These are phyloP conservation scores for Rhagium mordax DNA, from an alignment of 2,888 invertebrate genomes.

Conservation along the genomic window DNA sequence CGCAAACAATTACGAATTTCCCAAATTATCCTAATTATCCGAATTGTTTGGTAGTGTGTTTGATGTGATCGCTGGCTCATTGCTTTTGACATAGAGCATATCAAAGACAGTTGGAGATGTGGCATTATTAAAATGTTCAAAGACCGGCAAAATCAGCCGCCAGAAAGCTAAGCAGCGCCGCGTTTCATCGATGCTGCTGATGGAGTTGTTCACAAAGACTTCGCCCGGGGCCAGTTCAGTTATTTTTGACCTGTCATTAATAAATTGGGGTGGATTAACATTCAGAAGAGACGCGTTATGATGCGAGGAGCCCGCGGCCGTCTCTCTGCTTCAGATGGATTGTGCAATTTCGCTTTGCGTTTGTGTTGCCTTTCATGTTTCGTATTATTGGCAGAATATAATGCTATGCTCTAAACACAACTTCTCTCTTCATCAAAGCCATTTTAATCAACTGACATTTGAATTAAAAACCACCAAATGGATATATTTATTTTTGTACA, in stretches of 20 bases:
- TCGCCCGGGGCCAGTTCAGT: conserved; percentile 63
- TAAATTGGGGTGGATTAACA: conserved; percentile 68
- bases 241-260: conserved; percentile 70
- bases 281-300: conserved; percentile 65
- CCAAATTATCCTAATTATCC: conserved; percentile 36
- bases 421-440: conserved; percentile 31
- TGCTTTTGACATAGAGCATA: conserved; percentile 52
- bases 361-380: conserved; percentile 37
- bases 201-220: conserved; percentile 65
- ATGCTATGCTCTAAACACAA: conserved; percentile 26
- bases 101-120: conserved; percentile 57
- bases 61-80: conserved; percentile 47
- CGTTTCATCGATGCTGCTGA: conserved; percentile 49
- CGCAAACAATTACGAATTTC: background rate
- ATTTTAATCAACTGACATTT: conserved; percentile 44
- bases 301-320: conserved; percentile 56
- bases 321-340: conserved; percentile 63
- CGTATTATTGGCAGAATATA: conserved; percentile 22
- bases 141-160: conserved; percentile 55
- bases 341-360: conserved; percentile 38
- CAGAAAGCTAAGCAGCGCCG: conserved; percentile 36
- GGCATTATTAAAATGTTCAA: conserved; percentile 67
- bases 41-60: conserved; percentile 38
- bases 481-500: conserved; percentile 37
- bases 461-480: conserved; percentile 40